These are phyloP conservation scores for Lochmaea crataegi DNA, from an alignment of 2,888 invertebrate species.

Conservation along the genomic window DNA sequence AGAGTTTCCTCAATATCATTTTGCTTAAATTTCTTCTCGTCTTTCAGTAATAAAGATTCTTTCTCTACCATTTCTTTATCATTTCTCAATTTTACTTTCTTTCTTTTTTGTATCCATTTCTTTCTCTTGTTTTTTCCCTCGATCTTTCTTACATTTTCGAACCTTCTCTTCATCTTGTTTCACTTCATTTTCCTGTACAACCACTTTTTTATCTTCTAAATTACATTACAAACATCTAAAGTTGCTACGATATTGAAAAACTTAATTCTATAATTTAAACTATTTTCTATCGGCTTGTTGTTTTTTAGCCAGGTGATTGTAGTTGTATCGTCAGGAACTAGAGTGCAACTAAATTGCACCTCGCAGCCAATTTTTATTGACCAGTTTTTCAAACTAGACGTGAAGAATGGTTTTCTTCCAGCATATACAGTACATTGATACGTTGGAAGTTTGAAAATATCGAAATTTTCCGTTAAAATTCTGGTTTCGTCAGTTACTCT, in stretches of 20 bases:
- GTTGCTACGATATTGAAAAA: constrained; percentile 77
- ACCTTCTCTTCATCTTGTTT: constrained; percentile 27
- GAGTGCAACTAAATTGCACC: constrained; percentile 83
- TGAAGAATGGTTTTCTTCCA: constrained; percentile 80
- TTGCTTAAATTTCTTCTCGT: too few species aligned
- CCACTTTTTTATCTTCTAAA: constrained; percentile 25
- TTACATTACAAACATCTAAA: constrained; percentile 79
- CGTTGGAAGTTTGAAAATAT: constrained; percentile 53
- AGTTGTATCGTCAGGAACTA: constrained; percentile 78
- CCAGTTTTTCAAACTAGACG: constrained; percentile 80
- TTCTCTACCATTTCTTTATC: too few species aligned
- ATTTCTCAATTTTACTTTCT: background rate
- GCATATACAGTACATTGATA: constrained; percentile 67
- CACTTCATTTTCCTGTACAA: constrained; percentile 43
- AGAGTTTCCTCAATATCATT: background rate
- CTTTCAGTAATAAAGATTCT: too few species aligned
- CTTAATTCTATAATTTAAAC: constrained; percentile 49
- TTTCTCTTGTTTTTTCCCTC: constrained; percentile 32
- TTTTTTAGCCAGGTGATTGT: constrained; percentile 81
- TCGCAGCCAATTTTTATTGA: constrained; percentile 81
- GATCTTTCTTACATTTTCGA: constrained; percentile 30
- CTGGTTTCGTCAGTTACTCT: constrained; percentile 26
- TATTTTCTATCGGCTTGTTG: constrained; percentile 65
- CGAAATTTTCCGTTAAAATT: constrained; percentile 38
- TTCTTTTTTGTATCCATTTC: constrained; percentile 11